phyloP scores from a whole-genome alignment of 2,797 vertebrate species.

The Ptychadena robeensis region DNA sequence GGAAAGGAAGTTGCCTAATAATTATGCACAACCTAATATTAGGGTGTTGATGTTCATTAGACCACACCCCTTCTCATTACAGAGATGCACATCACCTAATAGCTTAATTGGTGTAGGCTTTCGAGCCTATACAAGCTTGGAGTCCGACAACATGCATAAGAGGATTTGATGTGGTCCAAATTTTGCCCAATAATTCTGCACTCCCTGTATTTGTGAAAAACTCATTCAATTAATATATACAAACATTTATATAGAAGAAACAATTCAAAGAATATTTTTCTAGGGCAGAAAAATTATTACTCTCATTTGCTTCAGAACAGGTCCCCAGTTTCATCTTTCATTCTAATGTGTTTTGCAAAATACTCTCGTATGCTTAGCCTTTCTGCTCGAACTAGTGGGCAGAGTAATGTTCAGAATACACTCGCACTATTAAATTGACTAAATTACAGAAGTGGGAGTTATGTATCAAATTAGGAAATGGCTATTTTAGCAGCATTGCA shows the following conservation, averaged over 20 bases:
- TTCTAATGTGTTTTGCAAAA: constrained; percentile 58
- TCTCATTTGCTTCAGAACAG: constrained; percentile 50
- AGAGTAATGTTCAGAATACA: constrained; percentile 63
- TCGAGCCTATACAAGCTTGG: too few species aligned
- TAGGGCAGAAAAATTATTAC: constrained; percentile 37
- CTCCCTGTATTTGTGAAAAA: too few species aligned
- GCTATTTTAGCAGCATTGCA: constrained; percentile 26
- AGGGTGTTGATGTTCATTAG: too few species aligned
- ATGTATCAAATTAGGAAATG: constrained; percentile 53
- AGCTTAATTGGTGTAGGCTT: too few species aligned
- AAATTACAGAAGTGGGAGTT: constrained; percentile 49
- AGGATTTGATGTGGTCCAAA: too few species aligned
- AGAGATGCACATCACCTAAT: too few species aligned
- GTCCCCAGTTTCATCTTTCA: constrained; percentile 54
- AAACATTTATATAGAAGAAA: neutral
- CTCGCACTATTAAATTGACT: constrained; percentile 57
- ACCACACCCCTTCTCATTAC: too few species aligned
- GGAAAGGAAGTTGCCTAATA: too few species aligned
- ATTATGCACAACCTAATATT: too few species aligned
- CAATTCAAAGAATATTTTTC: constrained; percentile 18
- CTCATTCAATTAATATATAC: too few species aligned
- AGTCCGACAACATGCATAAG: too few species aligned
- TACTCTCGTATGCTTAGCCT: constrained; percentile 53
- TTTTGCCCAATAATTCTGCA: too few species aligned
- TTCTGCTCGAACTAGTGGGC: constrained; percentile 33